phyloP scores from a whole-genome alignment of 2,888 invertebrate species.

The Xylota sylvarum region DNA sequence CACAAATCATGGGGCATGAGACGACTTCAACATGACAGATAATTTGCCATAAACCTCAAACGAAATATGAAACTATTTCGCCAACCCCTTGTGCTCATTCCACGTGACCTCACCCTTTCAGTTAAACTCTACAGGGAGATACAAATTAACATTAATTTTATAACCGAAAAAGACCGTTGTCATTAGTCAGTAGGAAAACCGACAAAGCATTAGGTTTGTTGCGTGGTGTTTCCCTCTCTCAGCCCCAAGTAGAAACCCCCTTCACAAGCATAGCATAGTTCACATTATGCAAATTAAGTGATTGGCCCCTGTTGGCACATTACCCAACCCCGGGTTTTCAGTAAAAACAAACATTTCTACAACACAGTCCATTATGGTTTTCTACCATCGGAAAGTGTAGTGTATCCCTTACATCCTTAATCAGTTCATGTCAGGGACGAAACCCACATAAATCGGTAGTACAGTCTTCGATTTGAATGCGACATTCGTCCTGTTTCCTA shows the following conservation, averaged over 20 bases:
- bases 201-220: neutral
- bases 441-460: neutral
- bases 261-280: conserved; percentile 10
- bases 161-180: conserved; percentile 6
- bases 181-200: conserved; percentile 14
- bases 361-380: conserved; percentile 20
- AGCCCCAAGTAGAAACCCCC: conserved; percentile 3
- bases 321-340: conserved; percentile 19
- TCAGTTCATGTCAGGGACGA: neutral
- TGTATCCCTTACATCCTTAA: neutral
- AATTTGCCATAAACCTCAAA: neutral
- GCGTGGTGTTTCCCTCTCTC: neutral
- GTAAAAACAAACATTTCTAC: conserved; percentile 6
- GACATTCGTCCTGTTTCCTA: neutral
- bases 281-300: conserved; percentile 62
- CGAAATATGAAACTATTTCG: neutral
- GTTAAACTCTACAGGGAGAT: neutral
- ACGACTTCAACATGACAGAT: neutral
- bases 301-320: conserved; percentile 49
- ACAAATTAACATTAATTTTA: conserved; percentile 14
- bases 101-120: neutral
- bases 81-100: neutral
- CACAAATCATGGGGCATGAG: neutral
- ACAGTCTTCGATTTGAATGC: neutral
- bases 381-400: conserved; percentile 2